A percentile compares a stretch with the other conserved stretches of the same genome.
Conservation (phyloP, 2,888 invertebrate species). For the Lithosia quadra region DNA sequence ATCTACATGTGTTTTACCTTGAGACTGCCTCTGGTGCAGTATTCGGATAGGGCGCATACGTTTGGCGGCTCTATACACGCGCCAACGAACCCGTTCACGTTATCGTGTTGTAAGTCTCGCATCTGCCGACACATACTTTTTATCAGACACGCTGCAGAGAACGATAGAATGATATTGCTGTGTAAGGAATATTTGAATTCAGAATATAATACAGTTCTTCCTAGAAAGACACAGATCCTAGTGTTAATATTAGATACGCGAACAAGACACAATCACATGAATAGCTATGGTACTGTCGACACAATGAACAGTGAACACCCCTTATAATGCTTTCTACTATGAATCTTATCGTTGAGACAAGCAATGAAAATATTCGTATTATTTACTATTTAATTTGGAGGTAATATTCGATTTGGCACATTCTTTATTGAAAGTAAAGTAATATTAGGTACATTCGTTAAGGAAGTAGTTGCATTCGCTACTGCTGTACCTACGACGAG, state of each 20-base stretch:
- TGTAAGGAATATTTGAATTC: conserved; percentile 23
- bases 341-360: too few relatives aligned
- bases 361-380: too few relatives aligned
- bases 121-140: conserved; percentile 86
- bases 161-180: conserved; percentile 21
- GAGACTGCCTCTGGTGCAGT: conserved; percentile 96
- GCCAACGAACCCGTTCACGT: conserved; percentile 96
- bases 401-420: too few relatives aligned
- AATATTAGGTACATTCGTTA: too few relatives aligned
- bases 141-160: conserved; percentile 36
- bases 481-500: too few relatives aligned
- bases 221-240: neutral
- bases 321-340: too few relatives aligned
- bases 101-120: conserved; percentile 96
- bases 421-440: too few relatives aligned
- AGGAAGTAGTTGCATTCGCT: too few relatives aligned
- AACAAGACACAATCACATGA: neutral
- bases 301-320: too few relatives aligned
- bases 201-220: conserved; percentile 9
- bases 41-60: conserved; percentile 95
- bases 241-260: neutral
- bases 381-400: too few relatives aligned
- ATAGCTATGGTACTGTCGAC: too few relatives aligned
- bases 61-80: conserved; percentile 97
- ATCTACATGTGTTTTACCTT: conserved; percentile 87